A percentile compares a stretch with the other conserved stretches of the same genome.
These are phyloP conservation scores for Antidorcas marsupialis DNA, from an alignment of 2,113 vertebrate species.

Conservation along the genomic window DNA sequence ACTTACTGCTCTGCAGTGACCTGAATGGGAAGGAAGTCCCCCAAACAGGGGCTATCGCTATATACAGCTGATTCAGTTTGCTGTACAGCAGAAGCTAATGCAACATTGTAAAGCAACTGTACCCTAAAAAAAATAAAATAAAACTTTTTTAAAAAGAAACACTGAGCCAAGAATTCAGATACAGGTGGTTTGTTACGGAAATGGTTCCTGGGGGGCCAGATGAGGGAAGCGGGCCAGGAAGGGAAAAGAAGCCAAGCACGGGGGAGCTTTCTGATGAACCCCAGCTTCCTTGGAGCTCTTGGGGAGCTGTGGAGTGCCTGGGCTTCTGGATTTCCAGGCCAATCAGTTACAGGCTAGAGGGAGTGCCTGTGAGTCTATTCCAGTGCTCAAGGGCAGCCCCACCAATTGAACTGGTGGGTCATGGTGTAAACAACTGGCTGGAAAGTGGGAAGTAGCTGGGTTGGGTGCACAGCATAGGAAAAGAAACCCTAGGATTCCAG, in stretches of 20 bases:
- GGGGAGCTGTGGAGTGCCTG: not conserved
- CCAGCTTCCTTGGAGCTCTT: not conserved
- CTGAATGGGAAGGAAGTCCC: not conserved
- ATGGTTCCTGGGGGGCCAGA: not conserved
- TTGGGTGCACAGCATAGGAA: not conserved
- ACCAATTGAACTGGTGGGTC: not conserved
- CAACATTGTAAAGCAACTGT: not conserved
- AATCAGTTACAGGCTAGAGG: not conserved
- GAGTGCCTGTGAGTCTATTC: not conserved
- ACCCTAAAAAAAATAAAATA: not conserved
- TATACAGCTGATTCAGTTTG: not conserved
- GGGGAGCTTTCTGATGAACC: not conserved
- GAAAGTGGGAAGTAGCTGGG: not conserved
- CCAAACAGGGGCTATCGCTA: rapidly evolving
- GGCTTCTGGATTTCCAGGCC: not conserved
- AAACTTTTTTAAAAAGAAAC: not conserved
- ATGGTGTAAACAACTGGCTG: not conserved
- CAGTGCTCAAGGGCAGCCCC: not conserved
- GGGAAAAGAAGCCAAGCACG: not conserved
- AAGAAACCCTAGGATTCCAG: not conserved
- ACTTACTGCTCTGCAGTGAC: not conserved
- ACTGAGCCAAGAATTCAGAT: not conserved
- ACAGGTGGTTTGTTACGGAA: not conserved
- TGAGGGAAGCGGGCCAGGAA: not conserved
- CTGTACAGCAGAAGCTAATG: not conserved